Conservation (phyloP, 2,888 invertebrate genomes). For the Rhorus exstirpatorius region DNA sequence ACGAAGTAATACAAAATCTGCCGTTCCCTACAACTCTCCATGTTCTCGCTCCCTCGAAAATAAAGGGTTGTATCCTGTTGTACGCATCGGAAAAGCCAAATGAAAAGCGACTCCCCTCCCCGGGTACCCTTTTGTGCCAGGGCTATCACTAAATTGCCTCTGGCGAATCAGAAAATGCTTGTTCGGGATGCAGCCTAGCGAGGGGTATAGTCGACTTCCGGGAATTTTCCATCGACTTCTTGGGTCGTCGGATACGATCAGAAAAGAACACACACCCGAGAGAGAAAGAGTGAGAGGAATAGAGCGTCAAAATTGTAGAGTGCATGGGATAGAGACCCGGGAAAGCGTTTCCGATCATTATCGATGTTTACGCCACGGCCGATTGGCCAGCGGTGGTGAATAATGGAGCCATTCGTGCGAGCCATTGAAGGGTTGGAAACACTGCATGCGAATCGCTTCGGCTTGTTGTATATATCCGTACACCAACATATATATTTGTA, state of each 20-base stretch:
- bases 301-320: slow-evolving; percentile 24
- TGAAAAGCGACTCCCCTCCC: slow-evolving; percentile 20
- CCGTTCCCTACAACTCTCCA: not conserved
- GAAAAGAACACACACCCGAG: not conserved
- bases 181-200: slow-evolving; percentile 28
- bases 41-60: not conserved
- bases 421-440: slow-evolving; percentile 59
- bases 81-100: slow-evolving; percentile 29
- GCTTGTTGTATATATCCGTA: slow-evolving; percentile 23
- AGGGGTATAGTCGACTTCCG: slow-evolving; percentile 41
- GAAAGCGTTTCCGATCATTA: slow-evolving; percentile 68
- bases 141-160: slow-evolving; percentile 37
- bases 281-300: not conserved
- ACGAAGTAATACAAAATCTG: no score
- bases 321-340: slow-evolving; percentile 22
- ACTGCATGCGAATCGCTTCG: slow-evolving; percentile 43
- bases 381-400: slow-evolving; percentile 67
- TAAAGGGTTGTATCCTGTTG: not conserved
- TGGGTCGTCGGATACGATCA: slow-evolving; percentile 29
- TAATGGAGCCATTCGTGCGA: slow-evolving; percentile 63
- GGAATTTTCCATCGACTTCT: slow-evolving; percentile 53
- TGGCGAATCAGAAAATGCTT: slow-evolving; percentile 35
- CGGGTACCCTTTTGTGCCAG: slow-evolving; percentile 9
- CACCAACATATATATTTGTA: slow-evolving; percentile 25
- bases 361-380: slow-evolving; percentile 72